Conservation (phyloP, 2,888 invertebrate genomes). For the Drosophila cyrtoloma region DNA sequence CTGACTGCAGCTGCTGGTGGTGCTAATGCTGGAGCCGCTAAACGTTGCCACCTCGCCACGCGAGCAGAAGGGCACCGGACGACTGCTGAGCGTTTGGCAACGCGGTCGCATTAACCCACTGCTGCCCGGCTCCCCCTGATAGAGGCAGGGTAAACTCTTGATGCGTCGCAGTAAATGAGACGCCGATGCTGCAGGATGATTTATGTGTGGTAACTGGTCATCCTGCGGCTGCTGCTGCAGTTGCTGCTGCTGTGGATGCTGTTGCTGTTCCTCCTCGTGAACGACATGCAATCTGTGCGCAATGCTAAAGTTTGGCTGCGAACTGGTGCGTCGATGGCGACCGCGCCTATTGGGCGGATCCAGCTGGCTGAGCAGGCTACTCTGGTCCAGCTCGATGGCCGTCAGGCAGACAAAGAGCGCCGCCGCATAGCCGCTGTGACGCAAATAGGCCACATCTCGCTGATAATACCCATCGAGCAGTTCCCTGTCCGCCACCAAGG, state of each 20-base stretch:
- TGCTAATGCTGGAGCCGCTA: conserved; percentile 43
- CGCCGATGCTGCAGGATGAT: background rate
- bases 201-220: background rate
- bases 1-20: conserved; percentile 41
- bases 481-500: conserved; percentile 88
- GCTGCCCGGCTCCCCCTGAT: background rate
- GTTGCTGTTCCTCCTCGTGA: conserved; percentile 53
- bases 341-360: conserved; percentile 85
- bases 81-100: conserved; percentile 62
- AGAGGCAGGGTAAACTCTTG: conserved; percentile 60
- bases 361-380: conserved; percentile 88
- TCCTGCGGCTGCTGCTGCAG: conserved; percentile 3
- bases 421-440: conserved; percentile 87
- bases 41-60: conserved; percentile 16
- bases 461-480: conserved; percentile 87
- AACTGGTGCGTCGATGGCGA: conserved; percentile 86
- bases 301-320: conserved; percentile 87
- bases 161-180: conserved; percentile 44
- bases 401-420: conserved; percentile 88
- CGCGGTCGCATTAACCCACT: conserved; percentile 39
- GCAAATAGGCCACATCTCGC: conserved; percentile 87
- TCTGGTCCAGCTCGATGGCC: conserved; percentile 88
- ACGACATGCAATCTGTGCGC: conserved; percentile 62
- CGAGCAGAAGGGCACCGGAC: conserved; percentile 38
- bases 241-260: background rate